Base-by-base conservation (phyloP, 2,888 invertebrate genomes). In the Drymonia ruficornis region DNA sequence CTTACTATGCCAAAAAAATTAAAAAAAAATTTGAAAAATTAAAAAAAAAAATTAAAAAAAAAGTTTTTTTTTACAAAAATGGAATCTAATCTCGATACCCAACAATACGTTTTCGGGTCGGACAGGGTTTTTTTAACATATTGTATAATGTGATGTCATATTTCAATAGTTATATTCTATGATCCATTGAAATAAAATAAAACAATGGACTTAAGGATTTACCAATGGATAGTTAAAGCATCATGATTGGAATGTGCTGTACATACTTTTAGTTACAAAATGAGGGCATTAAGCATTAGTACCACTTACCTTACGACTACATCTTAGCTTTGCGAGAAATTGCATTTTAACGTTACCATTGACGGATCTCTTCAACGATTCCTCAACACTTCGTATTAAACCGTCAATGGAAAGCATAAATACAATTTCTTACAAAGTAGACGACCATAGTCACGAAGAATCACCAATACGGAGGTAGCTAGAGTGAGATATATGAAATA, bases 401-500 rank as follows among this genome's bases (percentile, higher is more conserved):
- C n/a, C 40, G 16, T 40, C 40, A 40, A 40, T 40, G 40, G 4
- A 40, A 9, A 15, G 1, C 8, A 19, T 42, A 28, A 45, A 28
- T 45, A 9, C 15, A 45, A 45, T 45, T 45, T 45, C 45, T 45
- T 28, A 13, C 28, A n/a, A 45, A 45, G 45, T 15, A 45, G 15
- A 28, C 28, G 15, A 7, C 9, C 15, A 15, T 12, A 7, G 28
- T 45, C n/a, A 6, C 7, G 45, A n/a, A 45, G 45, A 45, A 13
- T 18, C 49, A 50, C 43, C 42, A 18, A 16, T 18, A 43, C 43
- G 13, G 43, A n/a, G 50, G 18, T 29, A 49, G 44, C 44, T 44
- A 65, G 45, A 23, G 46, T 40, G 42, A 63, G 49, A 67, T 46
- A 56, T 55, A 68, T 53, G n/a, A 28, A 2, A 47, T 67, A 70